Base-by-base conservation (phyloP, 2,113 vertebrate genomes). In the Corydoras maculifer region DNA sequence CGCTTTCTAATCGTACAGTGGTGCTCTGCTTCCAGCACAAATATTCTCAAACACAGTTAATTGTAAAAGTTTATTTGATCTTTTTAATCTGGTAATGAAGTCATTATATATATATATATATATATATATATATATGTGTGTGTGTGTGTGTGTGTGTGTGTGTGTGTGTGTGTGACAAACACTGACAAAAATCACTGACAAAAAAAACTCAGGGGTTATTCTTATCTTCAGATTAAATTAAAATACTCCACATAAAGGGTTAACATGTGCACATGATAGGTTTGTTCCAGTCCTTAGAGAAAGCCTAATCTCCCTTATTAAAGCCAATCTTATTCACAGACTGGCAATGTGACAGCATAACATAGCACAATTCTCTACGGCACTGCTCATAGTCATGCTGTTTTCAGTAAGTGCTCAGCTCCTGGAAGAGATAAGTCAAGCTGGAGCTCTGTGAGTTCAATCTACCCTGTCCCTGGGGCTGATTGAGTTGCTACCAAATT, bases 11-110 rank as follows among this genome's bases (percentile, higher is more conserved):
- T 59, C 71, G 62, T 62, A 14, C 30, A 51, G 30, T 32, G 29
- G 57, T 14, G 2, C 62, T 62, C n/a, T 62, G 58, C 66, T 58
- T 70, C 35, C 32, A 72, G 32, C 58, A n/a, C 49, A 62, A 62
- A 70, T 60, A 70, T 70, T 58, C 68, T 63, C 70, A 66, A 60
- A 70, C 48, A 67, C 43, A 62, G 51, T 70, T 70, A 70, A 67
- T 74, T 62, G 60, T 30, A 66, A 58, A 25, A 70, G 63, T 51
- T 70, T 66, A 57, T 70, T 66, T 50, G 29, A 51, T 62, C 62
- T 69, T 61, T 49, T 62, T 73, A 49, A 62, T 35, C 60, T 57
- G 35, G 35, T 8, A 8, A 43, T 43, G 35, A 43, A 43, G 35
- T 4, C 35, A 43, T 43, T 43, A 43, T 8, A 43, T 8, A 43